These are phyloP conservation scores for Gobiocypris rarus DNA, from an alignment of 2,113 vertebrate species.

Conservation along the genomic window DNA sequence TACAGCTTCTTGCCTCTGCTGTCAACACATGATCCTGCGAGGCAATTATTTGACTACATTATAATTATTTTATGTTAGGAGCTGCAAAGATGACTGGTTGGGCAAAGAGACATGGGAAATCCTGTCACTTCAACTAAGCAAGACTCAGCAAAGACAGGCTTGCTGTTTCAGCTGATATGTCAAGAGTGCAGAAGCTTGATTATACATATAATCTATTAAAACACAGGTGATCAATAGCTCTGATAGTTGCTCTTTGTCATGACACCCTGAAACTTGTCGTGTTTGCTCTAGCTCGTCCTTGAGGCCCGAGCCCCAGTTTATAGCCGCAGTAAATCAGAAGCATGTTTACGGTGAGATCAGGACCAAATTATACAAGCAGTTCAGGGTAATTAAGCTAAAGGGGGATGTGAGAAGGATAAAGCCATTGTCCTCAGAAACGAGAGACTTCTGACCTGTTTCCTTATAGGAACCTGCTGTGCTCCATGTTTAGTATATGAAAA, in stretches of 20 bases:
- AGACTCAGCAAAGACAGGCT: conserved; percentile 17
- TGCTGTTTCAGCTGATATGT: conserved; percentile 34
- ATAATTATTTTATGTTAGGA: conserved; percentile 47
- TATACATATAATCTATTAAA: conserved; percentile 17
- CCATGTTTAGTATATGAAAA: background rate
- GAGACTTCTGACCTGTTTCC: conserved; percentile 4
- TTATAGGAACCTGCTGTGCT: background rate
- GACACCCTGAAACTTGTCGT: background rate
- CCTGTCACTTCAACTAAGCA: conserved; percentile 30
- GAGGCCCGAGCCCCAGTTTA: background rate
- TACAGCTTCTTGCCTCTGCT: conserved; percentile 32
- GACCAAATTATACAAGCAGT: conserved; percentile 29
- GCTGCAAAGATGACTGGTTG: conserved; percentile 15
- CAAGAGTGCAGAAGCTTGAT: background rate
- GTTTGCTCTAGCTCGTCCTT: conserved; percentile 27
- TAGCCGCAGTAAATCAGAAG: conserved; percentile 19
- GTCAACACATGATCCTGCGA: conserved; percentile 30
- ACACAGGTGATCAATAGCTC: conserved; percentile 10
- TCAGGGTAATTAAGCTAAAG: conserved; percentile 47
- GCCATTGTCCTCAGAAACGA: background rate
- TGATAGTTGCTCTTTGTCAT: conserved; percentile 25
- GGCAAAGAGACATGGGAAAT: conserved; percentile 16
- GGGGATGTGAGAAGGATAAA: conserved; percentile 16
- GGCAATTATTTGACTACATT: conserved; percentile 40
- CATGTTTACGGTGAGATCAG: background rate